phyloP scores from a whole-genome alignment of 2,113 vertebrate genomes.

The Orthonyx spaldingii region DNA sequence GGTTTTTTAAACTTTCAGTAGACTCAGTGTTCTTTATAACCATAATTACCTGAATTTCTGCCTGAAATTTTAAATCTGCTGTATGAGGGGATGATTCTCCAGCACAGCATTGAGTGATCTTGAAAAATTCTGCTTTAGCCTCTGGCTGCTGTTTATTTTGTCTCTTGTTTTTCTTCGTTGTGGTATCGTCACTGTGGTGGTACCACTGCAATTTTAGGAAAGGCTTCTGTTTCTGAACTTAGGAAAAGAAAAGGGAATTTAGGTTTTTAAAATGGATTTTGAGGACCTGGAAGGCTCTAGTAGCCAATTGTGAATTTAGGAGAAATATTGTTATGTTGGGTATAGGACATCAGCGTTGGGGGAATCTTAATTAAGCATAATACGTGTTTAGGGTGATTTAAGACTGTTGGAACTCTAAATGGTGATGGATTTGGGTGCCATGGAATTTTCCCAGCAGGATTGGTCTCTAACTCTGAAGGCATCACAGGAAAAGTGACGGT shows the following conservation, averaged over 20 bases:
- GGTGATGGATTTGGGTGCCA: background rate
- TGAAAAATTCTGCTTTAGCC: background rate
- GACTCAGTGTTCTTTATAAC: background rate
- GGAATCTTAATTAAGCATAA: background rate
- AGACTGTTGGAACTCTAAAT: background rate
- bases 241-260: rapidly evolving
- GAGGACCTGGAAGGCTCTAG: background rate
- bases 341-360: background rate
- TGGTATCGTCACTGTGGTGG: background rate
- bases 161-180: background rate
- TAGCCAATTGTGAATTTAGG: background rate
- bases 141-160: background rate
- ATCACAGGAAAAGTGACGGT: background rate
- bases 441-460: background rate
- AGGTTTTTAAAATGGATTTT: background rate
- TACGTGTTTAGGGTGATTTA: background rate
- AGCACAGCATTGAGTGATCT: background rate
- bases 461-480: background rate
- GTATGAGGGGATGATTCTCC: background rate
- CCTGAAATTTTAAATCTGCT: background rate
- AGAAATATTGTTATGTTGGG: rapidly evolving
- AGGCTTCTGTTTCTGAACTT: background rate
- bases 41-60: background rate
- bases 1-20: background rate
- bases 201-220: background rate